Base-by-base conservation (phyloP, 2,797 vertebrate species). In the Ficedula albicollis region DNA sequence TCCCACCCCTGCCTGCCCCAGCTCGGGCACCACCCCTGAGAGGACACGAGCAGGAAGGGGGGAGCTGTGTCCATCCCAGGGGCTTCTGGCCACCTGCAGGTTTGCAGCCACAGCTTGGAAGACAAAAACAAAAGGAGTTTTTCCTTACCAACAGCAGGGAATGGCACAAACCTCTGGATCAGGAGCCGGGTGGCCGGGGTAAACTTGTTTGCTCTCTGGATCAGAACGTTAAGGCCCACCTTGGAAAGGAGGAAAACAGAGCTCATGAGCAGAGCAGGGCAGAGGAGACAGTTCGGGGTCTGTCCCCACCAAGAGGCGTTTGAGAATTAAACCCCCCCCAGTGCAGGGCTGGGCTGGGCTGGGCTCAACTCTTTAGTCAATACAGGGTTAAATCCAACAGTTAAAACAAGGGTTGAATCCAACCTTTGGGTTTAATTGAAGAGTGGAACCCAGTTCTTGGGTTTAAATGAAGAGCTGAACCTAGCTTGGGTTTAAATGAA, bases 91-190 rank as follows among this genome's bases (percentile, higher is more conserved):
- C 83, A 43, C 9, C 3, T 1, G 9, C 4, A 81, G 51, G 3
- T n/a, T 62, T 36, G 38, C 9, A 79, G 48, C 13, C 63, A 68
- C 30, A 43, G 4, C 29, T 34, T 5, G 3, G 25, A 86, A 46
- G 1, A 54, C 0, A 43, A n/a, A 87, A 85, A 46, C 46, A 67
- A n/a, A 56, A 85, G 13, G 49, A 1, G 2, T 48, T 19, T 8
- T 30, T 62, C 73, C 99, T 98, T 97, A 99, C 99, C 99, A 59
- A 99, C 99, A 48, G 99, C 99, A 30, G 99, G 99, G 96, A 99
- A 99, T 3, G 99, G 99, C 97, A 99, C 98, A 77, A 99, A 99
- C 94, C 99, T 98, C 98, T 99, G 98, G 95, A 99, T 98, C 93
- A 99, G 90, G n/a, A 99, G 97, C 79, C 98, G 98, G 63, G 98